Conservation (phyloP, 2,797 vertebrate genomes). For the Mormyrops boulengeri region DNA sequence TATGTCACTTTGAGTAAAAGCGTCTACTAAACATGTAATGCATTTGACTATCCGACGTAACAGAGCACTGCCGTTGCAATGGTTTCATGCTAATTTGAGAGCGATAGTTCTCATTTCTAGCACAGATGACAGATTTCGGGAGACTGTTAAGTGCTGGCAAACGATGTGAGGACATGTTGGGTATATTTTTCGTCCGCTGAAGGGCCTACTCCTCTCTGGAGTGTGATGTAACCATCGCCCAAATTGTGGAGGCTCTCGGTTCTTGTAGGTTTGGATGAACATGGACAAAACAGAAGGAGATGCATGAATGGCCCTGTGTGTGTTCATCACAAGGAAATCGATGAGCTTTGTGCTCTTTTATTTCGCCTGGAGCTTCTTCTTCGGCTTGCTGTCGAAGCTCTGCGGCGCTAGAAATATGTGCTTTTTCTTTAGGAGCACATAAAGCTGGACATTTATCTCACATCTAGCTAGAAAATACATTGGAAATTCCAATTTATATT, state of each 20-base stretch:
- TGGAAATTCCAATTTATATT: neutral
- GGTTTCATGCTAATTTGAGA: neutral
- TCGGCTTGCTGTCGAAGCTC: neutral
- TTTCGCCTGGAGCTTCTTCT: neutral
- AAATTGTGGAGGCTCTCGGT: neutral
- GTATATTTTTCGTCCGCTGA: neutral
- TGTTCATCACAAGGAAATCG: constrained; percentile 2
- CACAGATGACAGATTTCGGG: neutral
- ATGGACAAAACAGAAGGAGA: neutral
- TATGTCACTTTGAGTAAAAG: neutral
- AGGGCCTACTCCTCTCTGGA: neutral
- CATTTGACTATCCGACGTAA: neutral
- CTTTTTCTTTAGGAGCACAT: neutral
- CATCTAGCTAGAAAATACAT: neutral
- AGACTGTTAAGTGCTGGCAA: neutral
- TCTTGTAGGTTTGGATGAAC: neutral
- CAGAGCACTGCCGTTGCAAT: neutral
- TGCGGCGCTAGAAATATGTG: neutral
- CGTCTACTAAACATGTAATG: neutral
- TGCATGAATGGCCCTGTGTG: neutral
- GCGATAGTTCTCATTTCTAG: neutral
- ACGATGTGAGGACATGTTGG: neutral
- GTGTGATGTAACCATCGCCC: neutral
- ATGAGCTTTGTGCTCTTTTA: neutral
- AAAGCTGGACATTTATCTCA: neutral